A percentile compares a stretch with the other conserved stretches of the same genome.
These are phyloP conservation scores for Megathymus violae DNA, from an alignment of 1,140 invertebrate genomes.

Conservation along the genomic window DNA sequence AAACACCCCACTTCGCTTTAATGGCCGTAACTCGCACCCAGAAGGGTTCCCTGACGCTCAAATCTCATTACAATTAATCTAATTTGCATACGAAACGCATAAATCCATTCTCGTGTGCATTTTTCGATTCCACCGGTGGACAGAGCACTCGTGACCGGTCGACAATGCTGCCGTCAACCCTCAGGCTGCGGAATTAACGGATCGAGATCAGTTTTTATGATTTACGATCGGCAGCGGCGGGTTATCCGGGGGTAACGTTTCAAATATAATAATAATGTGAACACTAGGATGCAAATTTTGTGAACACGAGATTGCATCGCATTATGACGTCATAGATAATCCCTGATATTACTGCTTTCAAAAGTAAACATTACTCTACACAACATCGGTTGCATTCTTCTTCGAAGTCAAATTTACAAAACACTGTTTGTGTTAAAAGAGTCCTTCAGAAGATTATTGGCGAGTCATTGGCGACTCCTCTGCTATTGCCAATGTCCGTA, in stretches of 20 bases:
- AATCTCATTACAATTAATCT: constrained; percentile 70
- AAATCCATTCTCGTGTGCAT: constrained; percentile 56
- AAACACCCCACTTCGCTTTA: constrained; percentile 26
- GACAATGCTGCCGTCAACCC: constrained; percentile 53
- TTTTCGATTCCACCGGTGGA: constrained; percentile 50
- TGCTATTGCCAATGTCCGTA: too few species aligned
- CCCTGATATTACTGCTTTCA: too few species aligned
- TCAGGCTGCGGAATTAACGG: constrained; percentile 58
- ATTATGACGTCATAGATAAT: too few species aligned
- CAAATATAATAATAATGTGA: constrained; percentile 60
- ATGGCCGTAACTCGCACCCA: constrained; percentile 35
- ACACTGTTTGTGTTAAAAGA: too few species aligned
- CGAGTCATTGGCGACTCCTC: too few species aligned
- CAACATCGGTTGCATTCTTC: too few species aligned
- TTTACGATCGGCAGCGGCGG: constrained; percentile 57
- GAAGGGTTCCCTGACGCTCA: constrained; percentile 45
- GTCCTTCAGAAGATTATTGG: too few species aligned
- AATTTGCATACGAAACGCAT: constrained; percentile 67
- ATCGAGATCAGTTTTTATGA: constrained; percentile 64
- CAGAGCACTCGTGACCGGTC: constrained; percentile 30
- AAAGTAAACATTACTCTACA: too few species aligned
- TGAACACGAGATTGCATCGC: constrained; percentile 13
- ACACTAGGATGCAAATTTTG: constrained; percentile 56
- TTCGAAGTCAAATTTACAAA: too few species aligned
- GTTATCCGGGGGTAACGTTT: constrained; percentile 52